Base-by-base conservation (phyloP, 2,797 vertebrate species). In the Amazonetta brasiliensis region DNA sequence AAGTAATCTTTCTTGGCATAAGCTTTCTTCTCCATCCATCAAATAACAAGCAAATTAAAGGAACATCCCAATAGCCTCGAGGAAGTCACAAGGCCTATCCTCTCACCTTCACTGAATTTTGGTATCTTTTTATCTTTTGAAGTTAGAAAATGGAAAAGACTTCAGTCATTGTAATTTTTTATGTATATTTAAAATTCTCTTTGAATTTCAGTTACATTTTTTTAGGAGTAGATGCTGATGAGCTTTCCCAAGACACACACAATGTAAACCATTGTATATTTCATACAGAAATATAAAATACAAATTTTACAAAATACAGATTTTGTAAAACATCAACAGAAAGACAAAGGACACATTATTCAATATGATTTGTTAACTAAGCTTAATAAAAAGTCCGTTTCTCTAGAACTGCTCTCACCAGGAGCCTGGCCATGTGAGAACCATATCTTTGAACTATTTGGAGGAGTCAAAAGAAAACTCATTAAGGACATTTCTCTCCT, bases 281-380 rank as follows among this genome's bases (percentile, higher is more conserved):
- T 85, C 30, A 14, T 8, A 52, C 3, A 43, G n/a, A 52, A 7
- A n/a, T n/a, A n/a, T n/a, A n/a, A n/a, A n/a, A n/a, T n/a, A n/a
- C n/a, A n/a, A n/a, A n/a, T n/a, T n/a, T n/a, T n/a, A n/a, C n/a
- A 30, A 67, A 90, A 67, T 14, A 59, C 0, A 0, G 39, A 22
- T 10, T 26, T 59, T 37, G 26, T 54, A 35, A 63, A 79, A 35
- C n/a, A 59, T 26, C 0, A 0, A 13, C 33, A 85, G 78, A 41
- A 52, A 56, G 56, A 55, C 30, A 67, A 83, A 83, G 35, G 8
- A 9, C 0, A 0, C 1, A 19, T 33, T 28, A 3, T 18, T 72
- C 84, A 54, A 4, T 30, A 25, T 8, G 41, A 41, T 81, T 71
- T 78, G 8, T 71, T n/a, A 60, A 50, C 12, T 31, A 41, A 71